Evolutionary conservation across 2,888 invertebrate genomes (phyloP), one percentile per base, ranked within the genome.

Genomic region (Gasteruption jaculator): DNA sequence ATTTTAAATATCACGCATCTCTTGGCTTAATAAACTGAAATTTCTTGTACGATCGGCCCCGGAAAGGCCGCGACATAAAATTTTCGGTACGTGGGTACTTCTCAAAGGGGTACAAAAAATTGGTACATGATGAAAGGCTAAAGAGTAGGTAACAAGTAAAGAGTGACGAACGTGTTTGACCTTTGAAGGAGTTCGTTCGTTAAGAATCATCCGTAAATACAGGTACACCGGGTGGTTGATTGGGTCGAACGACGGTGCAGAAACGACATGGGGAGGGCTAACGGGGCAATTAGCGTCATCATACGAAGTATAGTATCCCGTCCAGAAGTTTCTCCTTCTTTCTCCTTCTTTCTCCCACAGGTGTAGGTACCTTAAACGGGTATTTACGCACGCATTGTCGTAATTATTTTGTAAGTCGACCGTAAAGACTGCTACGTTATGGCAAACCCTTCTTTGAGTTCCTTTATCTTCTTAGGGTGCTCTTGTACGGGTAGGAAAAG

Each of bases 311-410:
- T n/a, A 49, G 45, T 34, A 44, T 40, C 32, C 43, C 38, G n/a
- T n/a, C n/a, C 29, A 30, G 34, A 26, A 21, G 44, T 21, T 16
- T 32, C 20, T 33, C 25, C 43, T 19, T 33, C 24, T 35, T 19
- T 19, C 5, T 10, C 42, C 11, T 10, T 6, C 24, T 16, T 22
- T 38, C 19, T 26, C 34, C 14, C 42, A 41, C 48, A 45, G 50
- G 48, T 52, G 48, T 50, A 35, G 45, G 46, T 52, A 56, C 48
- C 54, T 56, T 54, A 54, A 57, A 53, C 43, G 46, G 45, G 40
- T 54, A 54, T 58, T 58, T 57, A 54, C 49, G 42, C 44, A 50
- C 41, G 46, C 42, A 56, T 58, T 56, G 57, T 56, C 52, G 50
- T 53, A 57, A 57, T 60, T 54, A 55, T 60, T 57, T 53, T 41